These are phyloP conservation scores for Himalopsyche japonica DNA, from an alignment of 2,888 invertebrate genomes.

Conservation along the genomic window DNA sequence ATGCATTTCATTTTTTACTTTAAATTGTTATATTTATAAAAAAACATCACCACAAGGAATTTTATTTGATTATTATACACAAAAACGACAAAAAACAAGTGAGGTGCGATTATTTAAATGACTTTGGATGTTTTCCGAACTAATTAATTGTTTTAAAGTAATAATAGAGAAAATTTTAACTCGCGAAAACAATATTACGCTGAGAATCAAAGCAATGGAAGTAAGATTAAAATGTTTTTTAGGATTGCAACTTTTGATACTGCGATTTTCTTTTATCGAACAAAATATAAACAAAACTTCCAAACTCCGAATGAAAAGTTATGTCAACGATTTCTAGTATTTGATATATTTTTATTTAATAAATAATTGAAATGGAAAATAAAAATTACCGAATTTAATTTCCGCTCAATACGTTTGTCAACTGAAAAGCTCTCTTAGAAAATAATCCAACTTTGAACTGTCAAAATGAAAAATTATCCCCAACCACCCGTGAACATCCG, in stretches of 20 bases:
- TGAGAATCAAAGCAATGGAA: not conserved
- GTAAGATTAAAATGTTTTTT: not conserved
- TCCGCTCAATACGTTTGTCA: not conserved
- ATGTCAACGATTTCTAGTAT: not conserved
- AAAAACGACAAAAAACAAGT: no score
- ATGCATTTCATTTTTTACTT: no score
- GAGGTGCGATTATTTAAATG: not conserved
- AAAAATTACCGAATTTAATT: not conserved
- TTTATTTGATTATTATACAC: no score
- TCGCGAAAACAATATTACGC: not conserved
- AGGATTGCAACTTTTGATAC: not conserved
- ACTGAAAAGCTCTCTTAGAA: not conserved
- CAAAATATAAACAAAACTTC: not conserved
- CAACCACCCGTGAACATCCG: not conserved
- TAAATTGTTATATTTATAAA: no score
- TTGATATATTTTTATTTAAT: not conserved
- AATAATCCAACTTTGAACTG: not conserved
- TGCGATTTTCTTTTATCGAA: not conserved
- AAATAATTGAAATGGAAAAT: not conserved
- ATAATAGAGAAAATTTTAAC: not conserved
- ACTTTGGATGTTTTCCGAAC: not conserved
- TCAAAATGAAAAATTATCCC: not conserved
- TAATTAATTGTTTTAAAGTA: not conserved
- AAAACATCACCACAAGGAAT: no score
- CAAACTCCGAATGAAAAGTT: not conserved